Conservation (phyloP, 2,797 vertebrate species). For the Galago senegalensis region DNA sequence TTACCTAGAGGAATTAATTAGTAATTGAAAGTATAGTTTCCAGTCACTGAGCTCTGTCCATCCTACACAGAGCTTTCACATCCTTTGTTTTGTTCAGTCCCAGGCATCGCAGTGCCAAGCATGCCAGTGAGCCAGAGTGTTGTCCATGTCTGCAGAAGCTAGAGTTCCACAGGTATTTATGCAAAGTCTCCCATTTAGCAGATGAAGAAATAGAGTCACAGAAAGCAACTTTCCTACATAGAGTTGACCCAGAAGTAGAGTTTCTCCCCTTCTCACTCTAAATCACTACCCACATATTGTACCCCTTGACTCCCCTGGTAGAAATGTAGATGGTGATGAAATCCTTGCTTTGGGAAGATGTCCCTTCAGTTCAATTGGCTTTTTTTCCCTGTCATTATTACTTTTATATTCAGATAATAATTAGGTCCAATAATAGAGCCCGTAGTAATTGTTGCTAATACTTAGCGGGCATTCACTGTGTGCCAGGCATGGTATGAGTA, state of each 20-base stretch:
- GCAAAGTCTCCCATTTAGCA: not conserved
- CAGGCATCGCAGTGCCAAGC: not conserved
- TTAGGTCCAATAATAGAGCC: not conserved
- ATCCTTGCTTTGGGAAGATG: not conserved
- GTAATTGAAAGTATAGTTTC: not conserved
- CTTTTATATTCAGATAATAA: slow-evolving; percentile 3
- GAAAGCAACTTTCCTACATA: not conserved
- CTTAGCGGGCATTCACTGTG: not conserved
- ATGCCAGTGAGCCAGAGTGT: not conserved
- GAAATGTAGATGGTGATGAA: not conserved
- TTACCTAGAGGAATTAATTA: not conserved
- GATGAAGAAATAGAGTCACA: not conserved
- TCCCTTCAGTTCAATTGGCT: not conserved
- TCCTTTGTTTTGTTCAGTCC: not conserved
- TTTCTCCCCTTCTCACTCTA: not conserved
- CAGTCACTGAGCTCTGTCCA: not conserved
- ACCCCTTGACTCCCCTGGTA: not conserved
- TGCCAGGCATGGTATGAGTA: not conserved
- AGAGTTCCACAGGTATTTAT: not conserved
- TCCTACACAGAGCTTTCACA: not conserved
- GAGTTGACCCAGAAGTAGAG: not conserved
- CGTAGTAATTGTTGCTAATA: not conserved
- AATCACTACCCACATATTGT: not conserved
- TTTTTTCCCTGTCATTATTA: not conserved
- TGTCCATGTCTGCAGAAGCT: not conserved